A percentile compares a stretch with the other conserved stretches of the same genome.
phyloP scores from a whole-genome alignment of 2,888 invertebrate species.

The Chrysolina oricalcia region DNA sequence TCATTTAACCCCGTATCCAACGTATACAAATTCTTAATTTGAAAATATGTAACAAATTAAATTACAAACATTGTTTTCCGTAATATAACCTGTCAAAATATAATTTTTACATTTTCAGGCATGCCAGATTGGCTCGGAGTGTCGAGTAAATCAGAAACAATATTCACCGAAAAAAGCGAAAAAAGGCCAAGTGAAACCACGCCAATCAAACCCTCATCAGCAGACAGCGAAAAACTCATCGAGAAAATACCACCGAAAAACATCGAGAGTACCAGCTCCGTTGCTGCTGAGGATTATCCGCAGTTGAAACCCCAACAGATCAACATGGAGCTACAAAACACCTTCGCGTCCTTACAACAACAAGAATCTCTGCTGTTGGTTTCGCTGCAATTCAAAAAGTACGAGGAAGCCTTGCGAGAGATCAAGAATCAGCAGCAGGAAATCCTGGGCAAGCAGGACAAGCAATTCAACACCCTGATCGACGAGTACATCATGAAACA shows the following conservation, averaged over 20 bases:
- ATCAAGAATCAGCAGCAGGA: slow-evolving; percentile 76
- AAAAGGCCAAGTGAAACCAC: not conserved
- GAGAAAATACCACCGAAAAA: slow-evolving; percentile 28
- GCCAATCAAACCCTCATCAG: not conserved
- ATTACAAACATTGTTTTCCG: too few species aligned
- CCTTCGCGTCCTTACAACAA: slow-evolving; percentile 76
- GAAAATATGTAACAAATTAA: too few species aligned
- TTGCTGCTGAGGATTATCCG: slow-evolving; percentile 19
- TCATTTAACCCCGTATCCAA: too few species aligned
- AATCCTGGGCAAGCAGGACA: slow-evolving; percentile 72
- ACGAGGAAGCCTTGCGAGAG: slow-evolving; percentile 76
- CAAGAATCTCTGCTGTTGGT: slow-evolving; percentile 78
- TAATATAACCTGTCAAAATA: not conserved
- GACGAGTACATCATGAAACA: slow-evolving; percentile 75
- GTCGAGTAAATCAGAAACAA: slow-evolving; percentile 48
- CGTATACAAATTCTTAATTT: too few species aligned
- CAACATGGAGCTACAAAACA: slow-evolving; percentile 69
- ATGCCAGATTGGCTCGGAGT: slow-evolving; percentile 67
- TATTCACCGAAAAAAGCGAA: slow-evolving; percentile 47
- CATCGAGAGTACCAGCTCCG: slow-evolving; percentile 25
- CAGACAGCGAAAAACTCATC: slow-evolving; percentile 21
- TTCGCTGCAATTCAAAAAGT: slow-evolving; percentile 77
- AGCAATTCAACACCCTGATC: slow-evolving; percentile 72
- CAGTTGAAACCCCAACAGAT: slow-evolving; percentile 49
- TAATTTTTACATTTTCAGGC: slow-evolving; percentile 45